Evolutionary conservation across 2,888 invertebrate species (phyloP).

Genomic region (Pseudococcus viburni): DNA sequence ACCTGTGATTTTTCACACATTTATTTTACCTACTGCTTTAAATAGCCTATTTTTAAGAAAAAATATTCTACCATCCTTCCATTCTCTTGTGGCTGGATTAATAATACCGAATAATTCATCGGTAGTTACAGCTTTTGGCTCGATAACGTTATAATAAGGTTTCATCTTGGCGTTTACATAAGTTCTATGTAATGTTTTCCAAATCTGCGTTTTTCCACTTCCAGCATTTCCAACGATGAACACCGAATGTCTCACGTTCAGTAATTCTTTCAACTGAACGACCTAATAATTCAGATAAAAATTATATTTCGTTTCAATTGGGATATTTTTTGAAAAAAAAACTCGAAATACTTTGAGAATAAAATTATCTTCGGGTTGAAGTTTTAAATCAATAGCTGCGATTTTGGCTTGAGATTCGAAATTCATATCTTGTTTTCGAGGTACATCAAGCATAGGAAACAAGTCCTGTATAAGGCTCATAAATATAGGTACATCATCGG

Average conservation of each 20-base stretch:
- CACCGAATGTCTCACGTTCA: conserved; percentile 94
- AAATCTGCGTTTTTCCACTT: conserved; percentile 92
- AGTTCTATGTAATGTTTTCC: conserved; percentile 90
- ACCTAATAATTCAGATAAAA: conserved; percentile 74
- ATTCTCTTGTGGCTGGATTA: conserved; percentile 93
- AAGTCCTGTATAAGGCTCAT: conserved; percentile 95
- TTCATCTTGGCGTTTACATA: conserved; percentile 86
- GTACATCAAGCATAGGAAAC: conserved; percentile 93
- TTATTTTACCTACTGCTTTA: not conserved
- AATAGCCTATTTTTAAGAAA: not conserved
- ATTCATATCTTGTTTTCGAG: conserved; percentile 86
- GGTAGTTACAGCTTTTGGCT: conserved; percentile 96
- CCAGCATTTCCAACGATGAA: conserved; percentile 90
- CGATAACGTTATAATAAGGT: conserved; percentile 90
- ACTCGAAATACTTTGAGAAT: conserved; percentile 78
- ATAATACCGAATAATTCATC: conserved; percentile 96
- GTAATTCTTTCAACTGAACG: conserved; percentile 92
- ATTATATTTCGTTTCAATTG: not conserved
- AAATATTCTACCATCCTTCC: conserved; percentile 80
- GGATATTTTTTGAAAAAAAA: not conserved
- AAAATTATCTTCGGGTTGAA: conserved; percentile 93
- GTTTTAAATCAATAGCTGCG: conserved; percentile 84
- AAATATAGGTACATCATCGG: conserved; percentile 91
- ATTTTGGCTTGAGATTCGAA: conserved; percentile 86
- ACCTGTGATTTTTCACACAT: conserved; percentile 73